These are phyloP conservation scores for Xenopus laevis DNA, from an alignment of 2,113 vertebrate genomes.

Conservation along the genomic window DNA sequence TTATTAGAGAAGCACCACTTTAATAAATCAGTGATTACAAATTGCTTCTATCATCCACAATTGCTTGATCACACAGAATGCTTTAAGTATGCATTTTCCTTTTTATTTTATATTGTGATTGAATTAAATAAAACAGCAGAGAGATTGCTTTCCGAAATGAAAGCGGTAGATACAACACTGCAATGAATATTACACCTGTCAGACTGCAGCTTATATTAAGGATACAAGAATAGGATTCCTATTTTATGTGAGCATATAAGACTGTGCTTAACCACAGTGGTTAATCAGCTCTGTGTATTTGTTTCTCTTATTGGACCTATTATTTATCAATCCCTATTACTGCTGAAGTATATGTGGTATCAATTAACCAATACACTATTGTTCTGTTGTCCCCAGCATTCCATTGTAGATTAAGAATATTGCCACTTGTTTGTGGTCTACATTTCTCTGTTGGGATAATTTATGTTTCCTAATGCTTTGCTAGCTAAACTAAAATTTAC, in stretches of 20 bases:
- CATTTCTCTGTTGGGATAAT: no score
- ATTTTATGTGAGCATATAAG: background rate
- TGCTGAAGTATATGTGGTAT: no score
- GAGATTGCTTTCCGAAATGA: slow-evolving; percentile 6
- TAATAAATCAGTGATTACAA: slow-evolving; percentile 42
- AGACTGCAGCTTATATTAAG: background rate
- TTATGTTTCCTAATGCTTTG: no score
- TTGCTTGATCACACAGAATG: slow-evolving; percentile 12
- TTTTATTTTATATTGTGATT: slow-evolving; percentile 10
- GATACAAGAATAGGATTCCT: background rate
- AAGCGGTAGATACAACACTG: background rate
- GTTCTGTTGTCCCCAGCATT: no score
- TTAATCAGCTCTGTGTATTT: background rate
- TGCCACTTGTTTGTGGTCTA: no score
- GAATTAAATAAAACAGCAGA: slow-evolving; percentile 24
- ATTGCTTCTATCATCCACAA: slow-evolving; percentile 27
- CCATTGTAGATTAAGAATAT: no score
- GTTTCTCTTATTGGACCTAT: no score
- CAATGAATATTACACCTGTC: slow-evolving; percentile 2
- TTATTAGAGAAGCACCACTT: slow-evolving; percentile 17
- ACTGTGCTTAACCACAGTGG: background rate
- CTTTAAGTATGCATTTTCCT: slow-evolving; percentile 23
- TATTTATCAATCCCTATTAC: no score
- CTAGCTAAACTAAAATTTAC: no score
- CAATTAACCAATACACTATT: no score